Base-by-base conservation (phyloP, 1,140 invertebrate species). In the Drosophila nannoptera region DNA sequence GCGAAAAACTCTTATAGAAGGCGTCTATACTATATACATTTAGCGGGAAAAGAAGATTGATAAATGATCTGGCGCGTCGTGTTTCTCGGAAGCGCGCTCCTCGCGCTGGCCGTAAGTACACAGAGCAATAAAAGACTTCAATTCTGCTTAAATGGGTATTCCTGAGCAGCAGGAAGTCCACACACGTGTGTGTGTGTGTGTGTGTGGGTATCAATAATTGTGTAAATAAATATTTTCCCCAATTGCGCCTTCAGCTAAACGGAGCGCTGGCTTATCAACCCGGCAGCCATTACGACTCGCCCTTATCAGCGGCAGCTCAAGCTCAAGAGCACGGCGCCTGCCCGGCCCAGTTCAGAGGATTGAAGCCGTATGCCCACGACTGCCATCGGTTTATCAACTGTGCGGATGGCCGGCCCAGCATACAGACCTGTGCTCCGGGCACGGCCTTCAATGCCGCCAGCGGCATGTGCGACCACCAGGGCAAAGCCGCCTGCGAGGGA, bases 341-440 rank as follows among this genome's bases (percentile, higher is more conserved):
- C 75, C 92, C 93, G 2, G 22, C 75, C 9, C 89, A 90, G 32
- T 90, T 90, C 4, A 92, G 91, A 0, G 94, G 94, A 0, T 88
- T 91, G 46, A 92, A 92, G 63, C 90, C 92, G 0, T 93, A 93
- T 81, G 90, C 90, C 0, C 87, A 90, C 0, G 92, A 94, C 71
- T 95, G 94, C 54, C 91, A 92, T 71, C 92, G 93, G 69, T 95
- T 92, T 83, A 90, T 94, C 7, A 94, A 93, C 75, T 95, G 94
- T 73, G 93, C 91, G 87, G 91, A 92, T 29, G 93, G 93, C 1
- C 88, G 91, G 31, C 91, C 92, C 7, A 87, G 89, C 38, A 89
- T 93, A 3, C 91, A 93, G 75, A 91, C 91, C 5, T 95, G 94
- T 77, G 90, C 91, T 1, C 91, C 93, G 0, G 94, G 93, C 29